A percentile compares a stretch with the other conserved stretches of the same genome.
phyloP scores from a whole-genome alignment of 1,140 invertebrate genomes.

The Ectropis grisescens region DNA sequence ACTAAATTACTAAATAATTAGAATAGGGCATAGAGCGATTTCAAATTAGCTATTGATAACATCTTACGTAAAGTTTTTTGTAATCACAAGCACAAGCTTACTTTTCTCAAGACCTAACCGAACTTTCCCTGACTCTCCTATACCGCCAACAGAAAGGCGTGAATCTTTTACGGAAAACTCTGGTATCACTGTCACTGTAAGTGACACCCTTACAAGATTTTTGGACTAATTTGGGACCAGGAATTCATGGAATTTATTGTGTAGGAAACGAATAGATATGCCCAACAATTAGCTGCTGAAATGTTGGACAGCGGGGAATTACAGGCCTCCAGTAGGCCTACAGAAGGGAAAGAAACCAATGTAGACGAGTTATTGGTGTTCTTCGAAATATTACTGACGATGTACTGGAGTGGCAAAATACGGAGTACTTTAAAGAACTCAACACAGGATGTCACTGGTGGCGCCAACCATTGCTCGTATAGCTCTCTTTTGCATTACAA shows the following conservation, averaged over 20 bases:
- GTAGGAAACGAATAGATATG: constrained; percentile 11
- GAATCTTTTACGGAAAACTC: constrained; percentile 3
- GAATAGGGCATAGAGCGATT: too few species aligned
- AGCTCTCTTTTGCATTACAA: too few species aligned
- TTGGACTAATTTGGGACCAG: constrained; percentile 11
- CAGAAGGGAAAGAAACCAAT: constrained; percentile 9
- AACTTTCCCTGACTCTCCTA: neutral
- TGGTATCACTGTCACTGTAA: constrained; percentile 2
- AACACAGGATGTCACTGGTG: too few species aligned
- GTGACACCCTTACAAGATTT: constrained; percentile 6
- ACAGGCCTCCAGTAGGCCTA: constrained; percentile 3
- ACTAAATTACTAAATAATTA: too few species aligned
- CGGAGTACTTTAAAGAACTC: too few species aligned
- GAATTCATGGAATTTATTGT: constrained; percentile 8
- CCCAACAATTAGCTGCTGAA: neutral
- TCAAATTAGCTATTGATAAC: too few species aligned
- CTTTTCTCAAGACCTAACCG: too few species aligned
- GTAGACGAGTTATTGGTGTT: constrained; percentile 13
- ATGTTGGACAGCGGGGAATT: neutral
- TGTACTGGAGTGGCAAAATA: too few species aligned
- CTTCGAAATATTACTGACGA: constrained; percentile 14
- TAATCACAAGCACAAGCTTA: too few species aligned
- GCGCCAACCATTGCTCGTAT: too few species aligned
- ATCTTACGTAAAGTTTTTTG: too few species aligned
- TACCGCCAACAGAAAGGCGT: constrained; percentile 6